Evolutionary conservation across 53 echinoderm and acorn worm species (phyloP), one percentile per base, ranked within the genome.

Genomic region (Echinarachnius parma): DNA sequence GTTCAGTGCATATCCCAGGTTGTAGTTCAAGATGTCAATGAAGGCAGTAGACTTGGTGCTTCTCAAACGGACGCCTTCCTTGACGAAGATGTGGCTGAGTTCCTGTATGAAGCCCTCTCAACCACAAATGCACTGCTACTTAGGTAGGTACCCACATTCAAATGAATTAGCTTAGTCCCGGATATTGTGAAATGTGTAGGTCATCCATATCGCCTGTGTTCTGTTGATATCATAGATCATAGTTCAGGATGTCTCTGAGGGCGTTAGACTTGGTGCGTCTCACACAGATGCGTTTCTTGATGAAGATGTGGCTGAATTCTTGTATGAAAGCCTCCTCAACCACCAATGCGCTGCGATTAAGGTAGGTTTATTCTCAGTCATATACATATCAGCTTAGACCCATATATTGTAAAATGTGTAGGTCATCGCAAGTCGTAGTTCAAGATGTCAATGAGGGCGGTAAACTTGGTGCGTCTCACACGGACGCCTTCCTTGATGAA

Each of bases 21-120:
- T 2, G 46, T 89, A 4, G 45, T 81, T n/a, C 64, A 81, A 9
- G 81, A n/a, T n/a, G n/a, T n/a, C n/a, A n/a, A n/a, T n/a, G n/a
- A 39, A 13, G 39, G 39, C 13, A 13, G 39, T 7, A 13, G 39
- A 7, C 39, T 9, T 7, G 39, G 39, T 4, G 28, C 3, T 25
- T 57, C 57, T 5, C n/a, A 86, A 22, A 77, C 81, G 0, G 78
- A 88, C 67, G 67, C 64, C 27, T 64, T 92, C 18, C 74, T 92
- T 30, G 78, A 87, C 31, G 87, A 81, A 28, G 92, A 92, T 52
- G 49, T 92, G 29, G 92, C 92, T 3, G 92, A 92, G 66, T 92
- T 92, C 62, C 79, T 92, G 13, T 87, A 77, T 64, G 92, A 92
- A 45, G 60, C 84, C 28, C 61, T 92, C 65, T 84, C 88, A 21